phyloP scores from a whole-genome alignment of 2,113 vertebrate species.

The Callionymus lyra region DNA sequence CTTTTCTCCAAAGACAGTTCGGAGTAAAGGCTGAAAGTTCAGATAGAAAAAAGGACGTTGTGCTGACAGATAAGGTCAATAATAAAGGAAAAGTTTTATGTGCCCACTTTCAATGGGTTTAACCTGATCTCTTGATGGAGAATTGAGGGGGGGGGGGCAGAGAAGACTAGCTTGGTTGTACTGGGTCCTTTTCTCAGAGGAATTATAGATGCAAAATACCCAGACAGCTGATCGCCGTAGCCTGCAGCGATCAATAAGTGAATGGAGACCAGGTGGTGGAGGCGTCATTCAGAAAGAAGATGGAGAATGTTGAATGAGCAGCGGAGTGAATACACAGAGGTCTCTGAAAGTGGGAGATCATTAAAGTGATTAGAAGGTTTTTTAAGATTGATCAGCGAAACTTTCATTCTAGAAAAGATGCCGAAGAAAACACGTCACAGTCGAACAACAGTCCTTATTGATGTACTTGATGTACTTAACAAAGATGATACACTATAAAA shows the following conservation, averaged over 20 bases:
- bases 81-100: conserved; percentile 39
- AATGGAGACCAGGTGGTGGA: conserved; percentile 63
- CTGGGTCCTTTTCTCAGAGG: conserved; percentile 37
- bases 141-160: conserved; percentile 30
- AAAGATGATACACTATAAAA: no score
- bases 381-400: no score
- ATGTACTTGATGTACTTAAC: no score
- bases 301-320: conserved; percentile 26
- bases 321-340: conserved; percentile 33
- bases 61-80: conserved; percentile 48
- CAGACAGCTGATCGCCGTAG: conserved; percentile 56
- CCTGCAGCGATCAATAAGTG: conserved; percentile 57
- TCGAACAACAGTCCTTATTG: no score
- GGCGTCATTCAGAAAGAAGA: conserved; percentile 33
- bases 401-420: conserved; percentile 38
- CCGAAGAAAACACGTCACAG: conserved; percentile 26
- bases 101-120: conserved; percentile 39
- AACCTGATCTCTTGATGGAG: conserved; percentile 51
- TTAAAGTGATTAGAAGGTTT: conserved; percentile 33
- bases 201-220: conserved; percentile 59
- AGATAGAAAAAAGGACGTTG: conserved; percentile 46
- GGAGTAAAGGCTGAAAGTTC: conserved; percentile 6
- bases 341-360: conserved; percentile 34
- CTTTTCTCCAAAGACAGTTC: no score
- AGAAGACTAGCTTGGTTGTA: conserved; percentile 38